These are phyloP conservation scores for Oxyruncus cristatus DNA, from an alignment of 2,113 vertebrate genomes.

Conservation along the genomic window DNA sequence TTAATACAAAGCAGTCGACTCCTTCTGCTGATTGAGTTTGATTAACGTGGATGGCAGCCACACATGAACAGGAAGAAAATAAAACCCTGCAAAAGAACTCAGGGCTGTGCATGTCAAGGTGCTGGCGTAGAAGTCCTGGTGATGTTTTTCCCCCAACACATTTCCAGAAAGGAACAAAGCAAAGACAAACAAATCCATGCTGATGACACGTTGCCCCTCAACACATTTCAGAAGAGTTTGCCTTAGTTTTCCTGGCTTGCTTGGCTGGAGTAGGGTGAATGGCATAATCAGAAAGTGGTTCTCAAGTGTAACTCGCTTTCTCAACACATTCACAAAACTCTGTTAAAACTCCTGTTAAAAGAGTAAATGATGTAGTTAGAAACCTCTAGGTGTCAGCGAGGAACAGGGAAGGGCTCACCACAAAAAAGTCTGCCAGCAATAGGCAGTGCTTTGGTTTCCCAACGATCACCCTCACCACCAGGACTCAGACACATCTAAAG, in stretches of 20 bases:
- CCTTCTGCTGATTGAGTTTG: not conserved
- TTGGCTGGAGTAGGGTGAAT: not conserved
- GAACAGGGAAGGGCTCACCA: not conserved
- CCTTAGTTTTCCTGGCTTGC: not conserved
- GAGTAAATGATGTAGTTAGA: not conserved
- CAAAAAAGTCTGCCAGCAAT: not conserved
- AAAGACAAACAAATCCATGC: not conserved
- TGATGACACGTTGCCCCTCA: not conserved
- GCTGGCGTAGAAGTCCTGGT: not conserved
- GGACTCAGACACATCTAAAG: not conserved
- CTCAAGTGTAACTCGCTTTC: not conserved
- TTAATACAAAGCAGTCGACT: not conserved
- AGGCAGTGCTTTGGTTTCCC: not conserved
- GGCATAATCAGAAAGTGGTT: not conserved
- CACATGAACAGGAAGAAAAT: not conserved
- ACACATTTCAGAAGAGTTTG: not conserved
- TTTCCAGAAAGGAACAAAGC: not conserved
- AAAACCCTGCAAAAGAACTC: not conserved
- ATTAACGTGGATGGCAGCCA: not conserved
- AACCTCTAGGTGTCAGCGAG: not conserved
- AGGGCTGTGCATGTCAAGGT: not conserved
- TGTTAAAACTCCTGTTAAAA: not conserved
- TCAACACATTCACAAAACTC: not conserved
- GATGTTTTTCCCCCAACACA: not conserved
- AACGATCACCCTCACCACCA: accelerated